Evolutionary conservation across 2,888 invertebrate genomes (phyloP), one percentile per base, ranked within the genome.

Genomic region (Oegoconia quadripuncta): DNA sequence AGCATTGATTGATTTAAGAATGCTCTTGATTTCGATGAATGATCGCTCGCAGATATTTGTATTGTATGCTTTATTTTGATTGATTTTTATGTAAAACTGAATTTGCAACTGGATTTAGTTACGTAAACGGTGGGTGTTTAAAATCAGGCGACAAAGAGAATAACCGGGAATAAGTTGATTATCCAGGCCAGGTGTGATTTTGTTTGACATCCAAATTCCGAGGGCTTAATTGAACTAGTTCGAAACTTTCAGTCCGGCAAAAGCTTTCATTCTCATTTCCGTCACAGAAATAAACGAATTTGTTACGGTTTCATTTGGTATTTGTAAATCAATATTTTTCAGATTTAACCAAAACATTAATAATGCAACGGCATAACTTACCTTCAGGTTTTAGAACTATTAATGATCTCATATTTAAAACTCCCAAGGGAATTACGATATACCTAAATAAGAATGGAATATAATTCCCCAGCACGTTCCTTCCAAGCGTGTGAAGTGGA

Each of bases 401-500:
- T 26, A 26, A 26, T 6, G n/a, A 17, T 11, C 11, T 11, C 43
- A 45, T 43, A 35, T 42, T 46, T 36, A 23, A 41, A 41, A 53
- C 49, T 34, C 45, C 48, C 31, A 26, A 27, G 42, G 39, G 49
- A 43, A 48, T 52, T 37, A 40, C 15, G 16, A n/a, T 27, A 29
- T 29, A n/a, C n/a, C n/a, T n/a, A 16, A 16, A 17, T 29, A 68
- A 54, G 54, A 53, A 62, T 57, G 52, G 48, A n/a, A 55, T 58
- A 64, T 64, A 59, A 59, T 51, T n/a, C 48, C 48, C 43, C 39
- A 34, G 41, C 20, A 20, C 13, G 16, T 11, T 12, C 29, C 29
- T 16, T 50, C 37, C 50, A 52, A 54, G 59, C 68, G 71, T 75
- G 71, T 72, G 74, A 73, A 75, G 67, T 67, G 71, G 67, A 67